Percentiles rank a stretch among this genome's conserved stretches.
phyloP scores from a whole-genome alignment of 2,797 vertebrate species.

The Smutsia temminckii region DNA sequence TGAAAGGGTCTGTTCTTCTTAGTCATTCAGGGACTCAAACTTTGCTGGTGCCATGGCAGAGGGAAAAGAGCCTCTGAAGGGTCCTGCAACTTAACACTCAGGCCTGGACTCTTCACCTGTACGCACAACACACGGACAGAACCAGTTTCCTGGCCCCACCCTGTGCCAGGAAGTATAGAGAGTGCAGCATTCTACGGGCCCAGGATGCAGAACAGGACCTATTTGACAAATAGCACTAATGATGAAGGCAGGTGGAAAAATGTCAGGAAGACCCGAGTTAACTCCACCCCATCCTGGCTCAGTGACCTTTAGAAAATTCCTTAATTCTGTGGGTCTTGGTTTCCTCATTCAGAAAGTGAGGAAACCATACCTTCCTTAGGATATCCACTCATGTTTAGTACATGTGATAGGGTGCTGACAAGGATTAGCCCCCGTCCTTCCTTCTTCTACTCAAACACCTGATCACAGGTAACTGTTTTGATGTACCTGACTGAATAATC shows the following conservation, averaged over 20 bases:
- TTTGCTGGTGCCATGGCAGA: neutral
- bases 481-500: neutral
- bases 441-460: neutral
- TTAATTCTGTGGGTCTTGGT: neutral
- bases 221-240: neutral
- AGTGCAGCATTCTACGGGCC: neutral
- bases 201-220: neutral
- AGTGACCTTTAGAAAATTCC: neutral
- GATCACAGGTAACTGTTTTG: neutral
- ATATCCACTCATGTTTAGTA: neutral
- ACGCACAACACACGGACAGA: neutral
- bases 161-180: neutral
- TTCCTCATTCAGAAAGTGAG: neutral
- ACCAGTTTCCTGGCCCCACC: neutral
- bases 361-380: neutral
- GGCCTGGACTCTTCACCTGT: neutral
- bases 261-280: neutral
- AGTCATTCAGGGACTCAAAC: neutral
- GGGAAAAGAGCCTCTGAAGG: neutral
- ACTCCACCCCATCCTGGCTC: neutral
- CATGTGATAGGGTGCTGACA: neutral
- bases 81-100: neutral
- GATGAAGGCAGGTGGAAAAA: neutral
- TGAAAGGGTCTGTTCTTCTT: neutral
- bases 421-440: neutral